Evolutionary conservation across 1,140 invertebrate genomes (phyloP).

Genomic region (Babylonia areolata): DNA sequence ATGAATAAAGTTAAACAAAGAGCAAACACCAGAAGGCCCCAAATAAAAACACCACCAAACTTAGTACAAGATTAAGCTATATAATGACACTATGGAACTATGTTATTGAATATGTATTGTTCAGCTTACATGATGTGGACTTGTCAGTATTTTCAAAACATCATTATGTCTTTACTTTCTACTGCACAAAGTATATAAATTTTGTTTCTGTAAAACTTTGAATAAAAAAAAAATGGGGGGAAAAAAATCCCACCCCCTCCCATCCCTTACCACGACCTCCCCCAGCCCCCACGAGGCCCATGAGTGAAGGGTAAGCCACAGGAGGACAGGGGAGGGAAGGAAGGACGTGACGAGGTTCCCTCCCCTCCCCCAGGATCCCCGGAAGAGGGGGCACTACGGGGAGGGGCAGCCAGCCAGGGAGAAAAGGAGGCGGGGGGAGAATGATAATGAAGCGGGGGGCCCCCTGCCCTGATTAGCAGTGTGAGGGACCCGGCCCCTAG

Average conservation of each 20-base stretch:
- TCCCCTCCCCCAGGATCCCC: neutral
- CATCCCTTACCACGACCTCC: neutral
- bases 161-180: no score
- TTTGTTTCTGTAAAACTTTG: no score
- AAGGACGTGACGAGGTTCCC: neutral
- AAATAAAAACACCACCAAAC: no score
- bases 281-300: neutral
- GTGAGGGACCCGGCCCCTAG: conserved; percentile 30
- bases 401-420: neutral
- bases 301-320: neutral
- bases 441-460: conserved; percentile 2
- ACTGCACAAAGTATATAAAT: no score
- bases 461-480: conserved; percentile 34
- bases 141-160: no score
- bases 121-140: no score
- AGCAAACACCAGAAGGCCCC: no score
- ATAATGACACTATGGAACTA: no score
- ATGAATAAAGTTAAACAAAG: no score
- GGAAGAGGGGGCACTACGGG: no score
- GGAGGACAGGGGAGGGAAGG: neutral
- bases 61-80: no score
- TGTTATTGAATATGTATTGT: no score
- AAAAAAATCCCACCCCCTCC: neutral
- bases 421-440: neutral
- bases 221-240: neutral